Evolutionary conservation across 2,888 invertebrate genomes (phyloP).

Genomic region (Homarus gammarus): DNA sequence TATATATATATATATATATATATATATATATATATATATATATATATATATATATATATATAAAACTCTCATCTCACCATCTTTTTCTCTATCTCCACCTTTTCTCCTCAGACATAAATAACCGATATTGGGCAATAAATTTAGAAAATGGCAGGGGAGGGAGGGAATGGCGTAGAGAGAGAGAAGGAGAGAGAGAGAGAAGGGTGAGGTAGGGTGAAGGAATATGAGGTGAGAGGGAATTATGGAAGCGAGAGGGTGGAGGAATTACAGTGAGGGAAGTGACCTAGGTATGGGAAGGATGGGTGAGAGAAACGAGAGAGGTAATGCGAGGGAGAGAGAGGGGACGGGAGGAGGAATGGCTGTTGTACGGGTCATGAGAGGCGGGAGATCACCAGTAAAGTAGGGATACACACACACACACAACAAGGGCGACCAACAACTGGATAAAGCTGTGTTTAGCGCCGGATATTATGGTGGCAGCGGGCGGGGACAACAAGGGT

Average conservation of each 20-base stretch:
- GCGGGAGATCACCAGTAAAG: too few relatives aligned
- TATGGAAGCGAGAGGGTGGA: conserved; percentile 6
- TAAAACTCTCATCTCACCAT: conserved; percentile 8
- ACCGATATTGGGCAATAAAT: neutral
- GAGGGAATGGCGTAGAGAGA: neutral
- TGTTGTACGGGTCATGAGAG: too few relatives aligned
- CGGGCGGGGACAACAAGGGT: too few relatives aligned
- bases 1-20: too few relatives aligned
- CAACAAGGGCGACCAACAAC: too few relatives aligned
- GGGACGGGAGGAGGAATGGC: neutral
- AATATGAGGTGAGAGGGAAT: conserved; percentile 12
- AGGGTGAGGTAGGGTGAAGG: conserved; percentile 7
- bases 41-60: too few relatives aligned
- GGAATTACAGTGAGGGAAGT: neutral
- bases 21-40: too few relatives aligned
- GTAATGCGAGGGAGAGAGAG: conserved; percentile 2
- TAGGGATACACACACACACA: conserved; percentile 13
- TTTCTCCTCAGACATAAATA: neutral
- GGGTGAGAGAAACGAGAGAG: neutral
- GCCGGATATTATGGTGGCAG: too few relatives aligned
- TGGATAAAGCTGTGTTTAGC: too few relatives aligned
- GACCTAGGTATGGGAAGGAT: too few relatives aligned
- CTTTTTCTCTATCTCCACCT: conserved; percentile 31
- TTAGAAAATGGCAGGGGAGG: neutral
- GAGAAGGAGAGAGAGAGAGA: neutral